Percentiles rank a stretch among this genome's conserved stretches.
phyloP scores from a whole-genome alignment of 2,888 invertebrate genomes.

The Hirtodrosophila trivittata region DNA sequence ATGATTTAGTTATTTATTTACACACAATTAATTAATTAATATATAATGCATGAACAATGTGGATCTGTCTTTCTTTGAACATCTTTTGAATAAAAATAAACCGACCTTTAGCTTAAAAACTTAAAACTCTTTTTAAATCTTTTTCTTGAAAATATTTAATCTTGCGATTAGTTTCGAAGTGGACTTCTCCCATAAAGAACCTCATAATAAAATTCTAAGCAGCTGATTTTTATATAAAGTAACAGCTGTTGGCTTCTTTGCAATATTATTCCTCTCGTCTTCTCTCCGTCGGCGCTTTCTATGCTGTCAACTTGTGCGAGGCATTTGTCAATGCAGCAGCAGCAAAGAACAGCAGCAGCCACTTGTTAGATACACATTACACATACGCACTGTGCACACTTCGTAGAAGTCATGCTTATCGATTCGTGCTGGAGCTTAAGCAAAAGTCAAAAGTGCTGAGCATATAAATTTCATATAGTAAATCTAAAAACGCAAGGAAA shows the following conservation, averaged over 20 bases:
- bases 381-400: constrained; percentile 61
- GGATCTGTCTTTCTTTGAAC: no score
- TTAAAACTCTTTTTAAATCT: no score
- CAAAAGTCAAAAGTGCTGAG: constrained; percentile 39
- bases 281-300: neutral
- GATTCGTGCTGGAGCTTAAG: constrained; percentile 41
- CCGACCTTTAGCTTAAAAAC: no score
- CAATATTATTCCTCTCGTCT: neutral
- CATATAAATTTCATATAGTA: constrained; percentile 42
- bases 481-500: constrained; percentile 21
- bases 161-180: no score
- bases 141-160: no score
- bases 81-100: no score
- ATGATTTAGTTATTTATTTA: no score
- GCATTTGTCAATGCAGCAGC: constrained; percentile 35
- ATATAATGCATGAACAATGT: no score
- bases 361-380: constrained; percentile 61
- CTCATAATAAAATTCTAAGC: no score
- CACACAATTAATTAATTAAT: no score
- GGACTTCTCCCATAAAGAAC: no score
- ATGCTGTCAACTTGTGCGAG: constrained; percentile 19
- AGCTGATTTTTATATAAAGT: neutral
- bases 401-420: constrained; percentile 58
- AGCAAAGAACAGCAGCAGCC: constrained; percentile 19
- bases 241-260: constrained; percentile 16